Evolutionary conservation across 2,888 invertebrate species (phyloP).

Genomic region (Drosophila fungiperda): DNA sequence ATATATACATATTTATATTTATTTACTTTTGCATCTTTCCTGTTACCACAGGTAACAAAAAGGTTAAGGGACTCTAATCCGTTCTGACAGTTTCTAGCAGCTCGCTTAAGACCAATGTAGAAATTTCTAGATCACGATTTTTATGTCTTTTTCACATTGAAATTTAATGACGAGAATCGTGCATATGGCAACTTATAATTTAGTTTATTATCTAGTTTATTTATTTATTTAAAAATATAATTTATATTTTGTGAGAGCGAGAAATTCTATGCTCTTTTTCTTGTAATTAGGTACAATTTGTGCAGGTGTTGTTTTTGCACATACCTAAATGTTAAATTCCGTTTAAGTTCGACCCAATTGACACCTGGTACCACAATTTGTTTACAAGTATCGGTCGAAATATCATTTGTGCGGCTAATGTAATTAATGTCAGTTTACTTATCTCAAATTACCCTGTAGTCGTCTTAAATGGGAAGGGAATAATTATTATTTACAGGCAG

Average conservation of each 20-base stretch:
- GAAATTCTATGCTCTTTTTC: background rate
- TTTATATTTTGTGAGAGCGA: background rate
- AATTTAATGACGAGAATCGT: background rate
- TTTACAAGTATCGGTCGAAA: conserved; percentile 28
- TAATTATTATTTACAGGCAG: background rate
- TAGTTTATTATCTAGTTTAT: background rate
- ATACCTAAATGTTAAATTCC: conserved; percentile 34
- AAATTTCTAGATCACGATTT: background rate
- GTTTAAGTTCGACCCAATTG: conserved; percentile 46
- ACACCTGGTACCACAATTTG: conserved; percentile 58
- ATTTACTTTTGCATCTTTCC: background rate
- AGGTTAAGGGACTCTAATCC: background rate
- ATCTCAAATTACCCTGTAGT: background rate
- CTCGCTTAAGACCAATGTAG: background rate
- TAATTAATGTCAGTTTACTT: conserved; percentile 27
- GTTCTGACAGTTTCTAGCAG: background rate
- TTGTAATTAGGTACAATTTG: background rate
- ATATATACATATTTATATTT: background rate
- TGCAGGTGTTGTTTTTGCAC: background rate
- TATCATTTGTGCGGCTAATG: conserved; percentile 27
- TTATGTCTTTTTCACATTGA: background rate
- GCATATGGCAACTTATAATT: background rate
- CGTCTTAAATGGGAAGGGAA: background rate
- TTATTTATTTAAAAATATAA: background rate
- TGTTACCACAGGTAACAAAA: background rate